Conservation (phyloP, 2,797 vertebrate genomes). For the Premnoplex brunnescens region DNA sequence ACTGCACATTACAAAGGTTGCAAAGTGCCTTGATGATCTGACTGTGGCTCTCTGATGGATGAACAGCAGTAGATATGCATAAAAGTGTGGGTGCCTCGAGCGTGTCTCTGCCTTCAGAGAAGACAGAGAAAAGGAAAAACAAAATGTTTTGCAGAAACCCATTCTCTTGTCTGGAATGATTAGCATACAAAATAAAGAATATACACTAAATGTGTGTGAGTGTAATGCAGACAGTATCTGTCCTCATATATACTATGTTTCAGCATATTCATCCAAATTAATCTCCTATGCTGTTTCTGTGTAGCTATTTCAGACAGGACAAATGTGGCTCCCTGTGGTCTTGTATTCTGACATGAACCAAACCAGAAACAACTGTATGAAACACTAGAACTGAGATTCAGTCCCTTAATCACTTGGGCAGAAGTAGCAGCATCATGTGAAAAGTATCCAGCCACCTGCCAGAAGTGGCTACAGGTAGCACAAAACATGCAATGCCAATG, state of each 20-base stretch:
- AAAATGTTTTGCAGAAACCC: background rate
- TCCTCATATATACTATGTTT: background rate
- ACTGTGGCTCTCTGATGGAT: conserved; percentile 19
- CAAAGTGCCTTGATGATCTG: conserved; percentile 13
- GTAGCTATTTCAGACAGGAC: background rate
- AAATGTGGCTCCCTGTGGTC: background rate
- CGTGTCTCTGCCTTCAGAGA: background rate
- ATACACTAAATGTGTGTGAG: background rate
- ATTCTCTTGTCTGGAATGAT: background rate
- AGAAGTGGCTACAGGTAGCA: background rate
- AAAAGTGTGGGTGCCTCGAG: background rate
- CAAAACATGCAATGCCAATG: rapidly evolving
- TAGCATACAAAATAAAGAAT: background rate
- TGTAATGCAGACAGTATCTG: background rate
- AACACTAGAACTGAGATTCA: background rate
- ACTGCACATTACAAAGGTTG: background rate
- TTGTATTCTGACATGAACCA: background rate
- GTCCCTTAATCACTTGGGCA: background rate
- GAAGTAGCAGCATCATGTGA: background rate
- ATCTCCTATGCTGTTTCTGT: background rate
- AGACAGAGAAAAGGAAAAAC: conserved; percentile 12
- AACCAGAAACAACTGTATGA: background rate
- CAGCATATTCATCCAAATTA: background rate
- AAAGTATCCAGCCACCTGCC: background rate
- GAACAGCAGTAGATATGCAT: background rate